Base-by-base conservation (phyloP, 1,140 invertebrate species). In the Leptopilina boulardi region DNA sequence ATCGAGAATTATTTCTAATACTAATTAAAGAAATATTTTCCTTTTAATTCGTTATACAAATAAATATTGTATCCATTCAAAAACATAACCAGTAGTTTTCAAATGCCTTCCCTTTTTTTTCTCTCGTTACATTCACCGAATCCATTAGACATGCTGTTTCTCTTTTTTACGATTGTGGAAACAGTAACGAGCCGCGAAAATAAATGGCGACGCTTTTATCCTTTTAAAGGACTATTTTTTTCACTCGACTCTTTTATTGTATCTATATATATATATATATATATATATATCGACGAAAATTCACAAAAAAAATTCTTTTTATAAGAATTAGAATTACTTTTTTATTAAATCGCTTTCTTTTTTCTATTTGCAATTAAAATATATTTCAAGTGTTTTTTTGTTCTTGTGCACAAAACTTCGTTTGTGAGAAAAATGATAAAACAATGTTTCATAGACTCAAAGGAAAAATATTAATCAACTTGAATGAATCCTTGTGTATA, bases 131-230 rank as follows among this genome's bases (percentile, higher is more conserved):
- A 44, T 77, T 80, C 70, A 42, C 19, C 2, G 15, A 74, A 71
- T 77, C 54, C 74, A 78, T 76, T 78, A 80, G 73, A 77, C 54
- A 74, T 66, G 74, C 51, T 78, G 23, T 78, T 81, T 56, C 70
- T 71, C 30, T 13, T 19, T 77, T 81, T 81, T 77, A 78, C 70
- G 73, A 73, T 66, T 70, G 30, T 59, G 74, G 56, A 44, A 70
- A 34, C 42, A 34, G 21, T 21, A 30, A 26, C 21, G 34, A 71
- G 26, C 19, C 66, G 71, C 73, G 47, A 72, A 77, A 73, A 44
- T 19, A 11, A 15, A 71, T 42, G 13, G 23, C 21, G 15, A 21
- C 42, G 73, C 73, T 19, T 80, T 77, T 77, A 77, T 74, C 59
- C 26, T 23, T 44, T 44, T 47, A 44, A 77, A 74, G 42, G 42